Conservation (phyloP, 1,140 invertebrate genomes). For the Rhopalosiphum padi region DNA sequence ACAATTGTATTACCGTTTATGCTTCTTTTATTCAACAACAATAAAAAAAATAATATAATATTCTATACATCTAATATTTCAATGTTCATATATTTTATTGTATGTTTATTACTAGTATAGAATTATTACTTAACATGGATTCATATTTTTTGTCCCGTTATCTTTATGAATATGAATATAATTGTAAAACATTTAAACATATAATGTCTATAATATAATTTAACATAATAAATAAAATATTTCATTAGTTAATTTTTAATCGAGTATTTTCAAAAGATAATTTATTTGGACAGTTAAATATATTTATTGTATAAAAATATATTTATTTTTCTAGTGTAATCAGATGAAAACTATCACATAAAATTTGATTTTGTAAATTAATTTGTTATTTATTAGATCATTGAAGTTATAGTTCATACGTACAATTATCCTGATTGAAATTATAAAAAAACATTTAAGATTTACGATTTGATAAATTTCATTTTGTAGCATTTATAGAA, state of each 20-base stretch:
- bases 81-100: neutral
- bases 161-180: neutral
- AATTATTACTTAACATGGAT: neutral
- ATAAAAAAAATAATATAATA: neutral
- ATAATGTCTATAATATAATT: neutral
- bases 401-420: too few species aligned
- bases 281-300: neutral
- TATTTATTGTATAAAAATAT: neutral
- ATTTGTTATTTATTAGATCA: too few species aligned
- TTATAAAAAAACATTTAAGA: neutral
- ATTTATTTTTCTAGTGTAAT: neutral
- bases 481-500: neutral
- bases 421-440: too few species aligned
- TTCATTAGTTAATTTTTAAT: too few species aligned
- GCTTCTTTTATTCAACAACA: neutral
- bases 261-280: too few species aligned
- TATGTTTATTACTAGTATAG: neutral
- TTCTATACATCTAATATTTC: slow-evolving; percentile 9
- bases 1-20: neutral
- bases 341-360: too few species aligned
- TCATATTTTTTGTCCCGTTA: neutral
- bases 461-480: neutral
- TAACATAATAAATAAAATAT: neutral
- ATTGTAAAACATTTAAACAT: neutral
- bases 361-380: too few species aligned